Evolutionary conservation across 2,113 vertebrate species (phyloP).

Genomic region (Ctenomys sociabilis): DNA sequence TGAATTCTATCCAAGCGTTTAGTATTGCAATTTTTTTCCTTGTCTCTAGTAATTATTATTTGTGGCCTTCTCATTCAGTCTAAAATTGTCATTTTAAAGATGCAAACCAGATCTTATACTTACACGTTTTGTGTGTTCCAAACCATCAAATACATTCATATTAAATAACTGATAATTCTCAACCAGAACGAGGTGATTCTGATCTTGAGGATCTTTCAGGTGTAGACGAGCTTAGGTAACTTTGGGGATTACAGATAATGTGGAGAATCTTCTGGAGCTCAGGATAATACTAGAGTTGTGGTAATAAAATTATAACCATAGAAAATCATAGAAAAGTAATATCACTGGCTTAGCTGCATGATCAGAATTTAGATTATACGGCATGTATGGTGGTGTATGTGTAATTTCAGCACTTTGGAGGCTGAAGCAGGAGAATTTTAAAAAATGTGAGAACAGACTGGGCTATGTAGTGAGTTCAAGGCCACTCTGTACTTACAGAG

Average conservation of each 20-base stretch:
- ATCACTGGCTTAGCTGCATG: not conserved
- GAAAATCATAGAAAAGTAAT: not conserved
- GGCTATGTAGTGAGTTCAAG: not conserved
- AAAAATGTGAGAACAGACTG: not conserved
- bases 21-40: conserved; percentile 40
- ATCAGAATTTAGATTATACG: conserved; percentile 17
- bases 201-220: not conserved
- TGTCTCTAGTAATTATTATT: not conserved
- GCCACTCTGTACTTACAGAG: not conserved
- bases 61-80: not conserved
- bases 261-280: not conserved
- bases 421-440: not conserved
- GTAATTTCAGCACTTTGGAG: not conserved
- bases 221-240: not conserved
- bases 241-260: not conserved
- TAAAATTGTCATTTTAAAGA: conserved; percentile 44
- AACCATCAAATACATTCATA: conserved; percentile 17
- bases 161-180: not conserved
- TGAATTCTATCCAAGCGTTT: conserved; percentile 7
- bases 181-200: not conserved
- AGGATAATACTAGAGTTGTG: not conserved
- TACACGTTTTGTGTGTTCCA: conserved; percentile 20
- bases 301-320: not conserved
- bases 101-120: not conserved
- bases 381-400: not conserved